These are phyloP conservation scores for Lymantria dispar DNA, from an alignment of 2,888 invertebrate genomes.

Conservation along the genomic window DNA sequence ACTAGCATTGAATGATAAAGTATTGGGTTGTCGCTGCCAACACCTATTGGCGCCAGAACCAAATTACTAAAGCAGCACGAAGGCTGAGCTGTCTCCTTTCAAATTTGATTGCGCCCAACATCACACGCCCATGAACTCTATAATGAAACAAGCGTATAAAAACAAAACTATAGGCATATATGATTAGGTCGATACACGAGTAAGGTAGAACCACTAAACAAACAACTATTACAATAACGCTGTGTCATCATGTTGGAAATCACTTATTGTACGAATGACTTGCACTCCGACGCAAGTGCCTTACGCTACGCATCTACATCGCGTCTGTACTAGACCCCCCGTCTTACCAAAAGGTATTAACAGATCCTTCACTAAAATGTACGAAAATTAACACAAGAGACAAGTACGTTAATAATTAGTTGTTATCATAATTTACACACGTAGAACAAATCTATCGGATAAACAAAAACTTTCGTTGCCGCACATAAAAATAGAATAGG, in stretches of 20 bases:
- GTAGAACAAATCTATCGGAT: no score
- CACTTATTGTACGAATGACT: conserved; percentile 80
- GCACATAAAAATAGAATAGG: no score
- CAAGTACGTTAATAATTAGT: no score
- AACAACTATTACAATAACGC: conserved; percentile 79
- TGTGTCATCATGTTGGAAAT: conserved; percentile 77
- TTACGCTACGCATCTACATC: conserved; percentile 54
- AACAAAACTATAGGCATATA: conserved; percentile 82
- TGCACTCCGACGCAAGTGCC: conserved; percentile 67
- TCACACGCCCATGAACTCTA: conserved; percentile 81
- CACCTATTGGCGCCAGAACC: conserved; percentile 73
- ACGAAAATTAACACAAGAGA: background rate
- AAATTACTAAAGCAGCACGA: conserved; percentile 70
- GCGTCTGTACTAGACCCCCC: conserved; percentile 33
- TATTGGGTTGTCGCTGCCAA: conserved; percentile 56
- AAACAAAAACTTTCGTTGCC: no score
- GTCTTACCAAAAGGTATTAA: background rate
- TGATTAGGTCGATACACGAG: conserved; percentile 81
- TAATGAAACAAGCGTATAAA: conserved; percentile 79
- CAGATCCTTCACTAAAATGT: background rate
- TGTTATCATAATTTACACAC: no score
- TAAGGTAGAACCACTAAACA: conserved; percentile 82
- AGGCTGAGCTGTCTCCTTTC: conserved; percentile 76
- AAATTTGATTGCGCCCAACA: conserved; percentile 80
- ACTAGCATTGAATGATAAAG: conserved; percentile 46